Percentiles rank a stretch among this genome's conserved stretches.
These are phyloP conservation scores for Thamnaconus septentrionalis DNA, from an alignment of 2,113 vertebrate genomes.

Conservation along the genomic window DNA sequence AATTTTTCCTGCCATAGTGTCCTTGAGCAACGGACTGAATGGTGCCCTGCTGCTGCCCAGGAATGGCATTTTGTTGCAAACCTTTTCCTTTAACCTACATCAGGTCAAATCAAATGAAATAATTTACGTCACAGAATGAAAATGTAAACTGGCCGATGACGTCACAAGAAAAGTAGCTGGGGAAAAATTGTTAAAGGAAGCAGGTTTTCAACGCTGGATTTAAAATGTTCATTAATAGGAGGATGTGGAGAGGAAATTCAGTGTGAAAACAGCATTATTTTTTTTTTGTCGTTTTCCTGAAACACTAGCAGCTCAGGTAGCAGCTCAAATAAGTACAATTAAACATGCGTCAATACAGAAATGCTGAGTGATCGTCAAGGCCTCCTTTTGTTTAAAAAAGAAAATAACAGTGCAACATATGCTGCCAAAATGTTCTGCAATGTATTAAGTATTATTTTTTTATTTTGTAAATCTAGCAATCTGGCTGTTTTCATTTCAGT, in stretches of 20 bases:
- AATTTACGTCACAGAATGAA: neutral
- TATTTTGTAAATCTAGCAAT: too few species aligned
- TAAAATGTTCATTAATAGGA: constrained; percentile 6
- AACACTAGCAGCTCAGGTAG: constrained; percentile 8
- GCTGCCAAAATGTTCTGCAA: constrained; percentile 36
- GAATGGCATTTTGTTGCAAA: constrained; percentile 18
- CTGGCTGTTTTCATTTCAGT: too few species aligned
- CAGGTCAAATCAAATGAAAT: constrained; percentile 27
- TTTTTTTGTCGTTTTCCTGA: constrained; percentile 4
- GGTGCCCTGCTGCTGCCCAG: neutral
- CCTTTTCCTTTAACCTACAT: constrained; percentile 39
- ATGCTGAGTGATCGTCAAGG: constrained; percentile 64
- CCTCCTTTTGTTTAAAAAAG: constrained; percentile 38
- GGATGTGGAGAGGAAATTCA: neutral
- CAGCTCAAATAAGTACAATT: constrained; percentile 31
- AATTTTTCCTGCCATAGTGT: constrained; percentile 26
- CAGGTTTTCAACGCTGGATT: neutral
- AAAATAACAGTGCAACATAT: constrained; percentile 39
- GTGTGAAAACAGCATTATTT: constrained; percentile 5
- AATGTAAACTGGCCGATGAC: neutral
- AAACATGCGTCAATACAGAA: constrained; percentile 43
- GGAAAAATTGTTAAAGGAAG: too few species aligned
- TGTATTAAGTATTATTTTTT: neutral
- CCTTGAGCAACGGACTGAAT: constrained; percentile 37
- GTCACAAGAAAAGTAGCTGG: neutral